Conservation (phyloP, 1,140 invertebrate species). For the Drosophila subpulchrella region DNA sequence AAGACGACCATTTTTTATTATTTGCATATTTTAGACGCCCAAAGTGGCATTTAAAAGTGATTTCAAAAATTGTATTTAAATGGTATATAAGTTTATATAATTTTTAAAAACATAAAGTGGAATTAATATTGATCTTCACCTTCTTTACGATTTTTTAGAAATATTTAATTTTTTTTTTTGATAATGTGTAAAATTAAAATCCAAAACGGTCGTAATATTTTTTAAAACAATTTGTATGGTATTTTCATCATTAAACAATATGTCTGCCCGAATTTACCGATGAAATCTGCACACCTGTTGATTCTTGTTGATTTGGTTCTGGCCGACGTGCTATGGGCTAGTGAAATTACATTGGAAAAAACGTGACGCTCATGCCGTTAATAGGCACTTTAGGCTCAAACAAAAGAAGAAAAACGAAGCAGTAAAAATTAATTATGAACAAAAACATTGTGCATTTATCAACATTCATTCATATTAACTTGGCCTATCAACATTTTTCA, state of each 20-base stretch:
- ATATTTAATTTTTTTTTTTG: no score
- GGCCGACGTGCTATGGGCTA: neutral
- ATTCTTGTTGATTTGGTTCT: neutral
- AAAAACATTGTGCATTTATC: conserved; percentile 43
- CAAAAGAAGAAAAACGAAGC: conserved; percentile 12
- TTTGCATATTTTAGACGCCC: no score
- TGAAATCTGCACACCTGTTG: conserved; percentile 29
- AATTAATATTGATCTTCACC: no score
- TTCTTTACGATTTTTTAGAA: no score
- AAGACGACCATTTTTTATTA: no score
- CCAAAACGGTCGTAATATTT: neutral
- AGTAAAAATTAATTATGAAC: conserved; percentile 46
- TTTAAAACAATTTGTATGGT: neutral
- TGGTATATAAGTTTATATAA: no score
- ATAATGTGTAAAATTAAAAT: no score
- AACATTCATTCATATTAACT: conserved; percentile 46
- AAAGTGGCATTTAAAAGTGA: no score
- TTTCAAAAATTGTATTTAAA: no score
- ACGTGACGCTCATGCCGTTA: conserved; percentile 18
- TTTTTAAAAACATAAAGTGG: no score
- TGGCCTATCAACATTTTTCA: conserved; percentile 50
- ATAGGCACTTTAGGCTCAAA: conserved; percentile 33
- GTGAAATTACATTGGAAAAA: neutral
- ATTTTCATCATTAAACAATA: neutral
- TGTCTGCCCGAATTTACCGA: neutral